These are phyloP conservation scores for Lethrus apterus DNA, from an alignment of 1,140 invertebrate genomes.

Conservation along the genomic window DNA sequence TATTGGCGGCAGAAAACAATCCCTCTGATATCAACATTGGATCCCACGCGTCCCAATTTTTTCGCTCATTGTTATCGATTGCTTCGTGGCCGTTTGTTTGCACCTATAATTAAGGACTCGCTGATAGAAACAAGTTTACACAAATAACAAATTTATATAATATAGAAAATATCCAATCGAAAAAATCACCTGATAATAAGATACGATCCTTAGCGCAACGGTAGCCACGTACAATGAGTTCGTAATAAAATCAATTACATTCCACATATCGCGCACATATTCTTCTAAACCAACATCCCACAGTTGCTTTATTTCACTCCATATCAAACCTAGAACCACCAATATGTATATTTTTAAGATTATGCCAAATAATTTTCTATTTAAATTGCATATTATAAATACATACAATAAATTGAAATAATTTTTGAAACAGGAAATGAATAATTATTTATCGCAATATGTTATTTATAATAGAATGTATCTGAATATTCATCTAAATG, in stretches of 20 bases:
- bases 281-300: conserved; percentile 96
- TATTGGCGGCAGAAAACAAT: conserved; percentile 94
- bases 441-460: too few relatives aligned
- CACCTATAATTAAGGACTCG: conserved; percentile 22
- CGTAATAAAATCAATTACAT: conserved; percentile 97
- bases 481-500: too few relatives aligned
- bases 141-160: background rate
- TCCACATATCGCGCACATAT: conserved; percentile 98
- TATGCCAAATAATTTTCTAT: too few relatives aligned
- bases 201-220: conserved; percentile 85
- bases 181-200: conserved; percentile 75
- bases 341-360: too few relatives aligned
- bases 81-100: conserved; percentile 46
- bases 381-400: too few relatives aligned
- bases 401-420: too few relatives aligned
- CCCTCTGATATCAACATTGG: conserved; percentile 96
- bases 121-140: background rate
- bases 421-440: too few relatives aligned
- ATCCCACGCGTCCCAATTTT: conserved; percentile 94
- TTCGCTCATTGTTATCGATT: conserved; percentile 21
- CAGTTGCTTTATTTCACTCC: conserved; percentile 97
- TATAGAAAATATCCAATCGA: background rate
- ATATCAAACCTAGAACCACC: conserved; percentile 80
- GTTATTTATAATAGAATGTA: too few relatives aligned
- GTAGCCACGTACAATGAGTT: conserved; percentile 97